Base-by-base conservation (phyloP, 2,797 vertebrate genomes). In the Mico argentatus region DNA sequence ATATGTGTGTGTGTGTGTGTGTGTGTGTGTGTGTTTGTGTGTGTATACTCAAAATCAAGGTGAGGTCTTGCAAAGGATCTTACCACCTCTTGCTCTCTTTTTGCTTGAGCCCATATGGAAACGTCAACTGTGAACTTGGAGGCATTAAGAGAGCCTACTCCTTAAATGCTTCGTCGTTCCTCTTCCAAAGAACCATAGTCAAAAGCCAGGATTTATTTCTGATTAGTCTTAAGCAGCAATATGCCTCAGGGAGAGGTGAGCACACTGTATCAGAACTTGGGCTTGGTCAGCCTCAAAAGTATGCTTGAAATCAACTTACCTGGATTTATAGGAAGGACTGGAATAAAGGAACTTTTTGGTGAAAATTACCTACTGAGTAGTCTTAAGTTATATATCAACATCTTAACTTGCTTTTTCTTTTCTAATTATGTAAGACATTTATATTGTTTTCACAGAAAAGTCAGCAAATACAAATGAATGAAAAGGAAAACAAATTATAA, bases 401-500 rank as follows among this genome's bases (percentile, higher is more conserved):
- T 82, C 30, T 64, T 44, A 55, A 55, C 36, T 85, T 73, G 36
- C 79, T 52, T 93, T 97, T 75, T 75, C 52, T 88, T 94, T 89
- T 93, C 52, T 91, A 64, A 85, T 70, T 57, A 26, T 94, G 39
- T 82, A 64, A 91, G 85, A 64, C 15, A 22, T 87, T 92, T 55
- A 22, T 67, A 83, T 87, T 75, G 52, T 92, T 84, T 95, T 94
- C 26, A 48, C 39, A 81, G 91, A 90, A 52, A 90, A 81, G n/a
- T 67, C 83, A 94, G 83, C 50, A 95, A 95, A 89, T 86, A 84
- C 67, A 92, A 72, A 90, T 41, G 24, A 76, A 36, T 33, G 39
- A 72, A 39, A 72, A 84, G n/a, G 7, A 44, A 81, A 57, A 85
- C 27, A 77, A 88, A 92, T 93, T 94, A 73, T 90, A 95, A 96